These are phyloP conservation scores for Gari tellinella DNA, from an alignment of 2,888 invertebrate genomes.

Conservation along the genomic window DNA sequence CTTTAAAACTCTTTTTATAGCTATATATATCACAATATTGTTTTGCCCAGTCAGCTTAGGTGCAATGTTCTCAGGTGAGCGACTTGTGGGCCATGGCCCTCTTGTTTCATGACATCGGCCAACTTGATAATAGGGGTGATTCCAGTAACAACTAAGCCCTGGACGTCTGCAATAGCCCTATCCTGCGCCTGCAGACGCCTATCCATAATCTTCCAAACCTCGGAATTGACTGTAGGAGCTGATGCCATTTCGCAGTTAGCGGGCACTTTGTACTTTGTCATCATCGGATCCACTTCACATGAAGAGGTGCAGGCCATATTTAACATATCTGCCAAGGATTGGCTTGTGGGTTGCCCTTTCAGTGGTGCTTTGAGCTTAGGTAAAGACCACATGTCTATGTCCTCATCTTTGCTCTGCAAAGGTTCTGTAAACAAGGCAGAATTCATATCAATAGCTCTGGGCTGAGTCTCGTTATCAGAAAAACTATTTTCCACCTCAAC, in stretches of 20 bases:
- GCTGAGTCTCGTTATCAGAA: too few relatives aligned
- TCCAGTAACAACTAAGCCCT: slow-evolving; percentile 11
- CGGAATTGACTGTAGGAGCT: slow-evolving; percentile 19
- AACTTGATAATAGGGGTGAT: slow-evolving; percentile 19
- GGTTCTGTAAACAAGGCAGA: too few relatives aligned
- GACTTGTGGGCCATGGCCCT: too few relatives aligned
- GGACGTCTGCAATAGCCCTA: slow-evolving; percentile 16
- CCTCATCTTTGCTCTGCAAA: too few relatives aligned
- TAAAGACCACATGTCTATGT: too few relatives aligned
- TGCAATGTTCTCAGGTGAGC: too few relatives aligned
- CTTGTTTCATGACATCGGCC: slow-evolving; percentile 3
- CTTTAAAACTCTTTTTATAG: too few relatives aligned
- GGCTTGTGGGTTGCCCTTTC: slow-evolving; percentile 3
- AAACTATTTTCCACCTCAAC: too few relatives aligned
- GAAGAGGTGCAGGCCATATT: slow-evolving; percentile 23
- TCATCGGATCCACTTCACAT: slow-evolving; percentile 22
- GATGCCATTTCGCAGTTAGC: slow-evolving; percentile 12
- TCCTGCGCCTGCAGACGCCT: slow-evolving; percentile 19
- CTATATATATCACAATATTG: too few relatives aligned
- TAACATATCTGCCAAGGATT: slow-evolving; percentile 18
- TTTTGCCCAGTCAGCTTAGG: too few relatives aligned
- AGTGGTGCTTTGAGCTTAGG: slow-evolving; percentile 9
- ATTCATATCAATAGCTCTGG: too few relatives aligned
- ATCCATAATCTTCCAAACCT: slow-evolving; percentile 31
- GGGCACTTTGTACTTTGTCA: slow-evolving; percentile 20